phyloP scores from a whole-genome alignment of 2,797 vertebrate species.

The Cyclopterus lumpus region DNA sequence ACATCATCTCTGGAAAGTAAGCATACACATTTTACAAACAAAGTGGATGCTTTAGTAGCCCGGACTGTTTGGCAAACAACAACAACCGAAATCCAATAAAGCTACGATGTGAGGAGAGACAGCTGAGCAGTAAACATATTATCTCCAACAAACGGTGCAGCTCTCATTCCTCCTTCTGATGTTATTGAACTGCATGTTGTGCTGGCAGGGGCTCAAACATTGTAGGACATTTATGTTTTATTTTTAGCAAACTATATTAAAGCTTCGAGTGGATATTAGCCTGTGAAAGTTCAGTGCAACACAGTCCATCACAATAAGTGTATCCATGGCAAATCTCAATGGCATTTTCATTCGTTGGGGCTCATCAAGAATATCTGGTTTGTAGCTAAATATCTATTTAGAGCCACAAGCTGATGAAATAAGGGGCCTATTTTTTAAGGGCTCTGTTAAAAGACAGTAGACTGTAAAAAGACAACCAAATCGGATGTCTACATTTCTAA shows the following conservation, averaged over 20 bases:
- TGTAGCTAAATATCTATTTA: background rate
- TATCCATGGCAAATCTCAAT: constrained; percentile 3
- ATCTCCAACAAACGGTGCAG: constrained; percentile 33
- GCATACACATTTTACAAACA: constrained; percentile 23
- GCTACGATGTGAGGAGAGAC: constrained; percentile 40
- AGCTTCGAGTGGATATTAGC: constrained; percentile 9
- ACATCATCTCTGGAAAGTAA: constrained; percentile 21
- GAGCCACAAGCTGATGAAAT: background rate
- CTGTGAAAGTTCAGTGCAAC: background rate
- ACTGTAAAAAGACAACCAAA: background rate
- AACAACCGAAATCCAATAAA: constrained; percentile 49
- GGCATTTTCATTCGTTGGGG: background rate
- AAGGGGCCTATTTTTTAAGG: background rate
- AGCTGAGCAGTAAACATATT: constrained; percentile 30
- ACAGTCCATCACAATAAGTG: background rate
- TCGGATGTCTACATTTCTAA: background rate
- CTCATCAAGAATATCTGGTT: background rate
- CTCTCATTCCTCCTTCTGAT: constrained; percentile 4
- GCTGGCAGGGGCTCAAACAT: constrained; percentile 1
- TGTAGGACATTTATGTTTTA: constrained; percentile 2
- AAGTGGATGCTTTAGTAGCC: constrained; percentile 25
- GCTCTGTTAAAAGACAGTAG: background rate
- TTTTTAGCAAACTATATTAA: background rate
- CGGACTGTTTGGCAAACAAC: constrained; percentile 39
- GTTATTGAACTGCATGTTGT: constrained; percentile 19